Evolutionary conservation across 2,113 vertebrate genomes (phyloP), one percentile per base, ranked within the genome.

Genomic region (Dromaius novaehollandiae): DNA sequence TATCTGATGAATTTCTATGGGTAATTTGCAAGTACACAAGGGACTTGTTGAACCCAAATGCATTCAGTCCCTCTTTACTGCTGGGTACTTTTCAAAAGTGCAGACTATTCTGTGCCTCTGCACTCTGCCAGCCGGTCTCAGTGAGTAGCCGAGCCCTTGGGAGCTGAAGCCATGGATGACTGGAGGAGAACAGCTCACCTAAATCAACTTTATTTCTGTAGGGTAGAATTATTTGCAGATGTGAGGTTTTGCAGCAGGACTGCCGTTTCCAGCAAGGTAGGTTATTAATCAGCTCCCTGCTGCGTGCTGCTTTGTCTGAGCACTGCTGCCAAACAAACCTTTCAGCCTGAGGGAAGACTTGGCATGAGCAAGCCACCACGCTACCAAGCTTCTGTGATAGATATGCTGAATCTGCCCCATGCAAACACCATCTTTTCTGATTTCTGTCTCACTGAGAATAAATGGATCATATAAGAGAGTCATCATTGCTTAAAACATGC

Each of bases 131-230:
- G 28, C n/a, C 18, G 7, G 32, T 19, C 24, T 83, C 34, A 88
- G 50, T 0, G 16, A 89, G 25, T 19, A 51, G 44, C 22, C 44
- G 63, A 86, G 30, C 44, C 66, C 50, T 48, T 4, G 1, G 5
- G 38, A 25, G 6, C 58, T 79, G 50, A 88, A 66, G 20, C 22
- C 19, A 88, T 0, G 13, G 64, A 75, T 79, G 82, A 89, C 26
- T 55, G 44, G 19, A 75, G 21, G 6, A 82, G 20, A 80, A 16
- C 1, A 7, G 20, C 17, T 58, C 18, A 86, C 34, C 26, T 82
- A 88, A 91, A 92, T 91, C 56, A 84, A 78, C 42, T 93, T 95
- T 84, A 17, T 92, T 92, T 92, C 85, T 92, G 38, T 90, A 93
- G 84, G 66, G 89, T 80, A 70, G 66, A 55, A 88, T 94, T 91